phyloP scores from a whole-genome alignment of 1,140 invertebrate genomes.

The Pseudobourletiella spinata region DNA sequence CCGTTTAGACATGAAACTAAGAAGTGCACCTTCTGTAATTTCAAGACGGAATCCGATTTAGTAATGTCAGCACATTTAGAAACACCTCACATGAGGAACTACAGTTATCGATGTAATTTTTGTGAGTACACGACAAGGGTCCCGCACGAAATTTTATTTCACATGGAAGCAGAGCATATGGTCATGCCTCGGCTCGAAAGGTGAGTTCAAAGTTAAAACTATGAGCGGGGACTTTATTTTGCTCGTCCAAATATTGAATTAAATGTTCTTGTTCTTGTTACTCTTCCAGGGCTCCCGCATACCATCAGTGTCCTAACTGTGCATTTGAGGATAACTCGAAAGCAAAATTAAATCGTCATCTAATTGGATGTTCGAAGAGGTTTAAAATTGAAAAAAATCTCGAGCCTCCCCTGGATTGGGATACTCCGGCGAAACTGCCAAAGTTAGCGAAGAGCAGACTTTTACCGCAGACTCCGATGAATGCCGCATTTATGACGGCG shows the following conservation, averaged over 20 bases:
- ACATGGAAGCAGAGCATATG: constrained; percentile 83
- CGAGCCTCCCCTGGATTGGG: constrained; percentile 76
- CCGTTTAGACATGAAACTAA: constrained; percentile 67
- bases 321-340: constrained; percentile 91
- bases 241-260: too few relatives aligned
- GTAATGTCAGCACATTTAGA: constrained; percentile 84
- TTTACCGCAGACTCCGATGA: constrained; percentile 18
- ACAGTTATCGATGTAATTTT: constrained; percentile 73
- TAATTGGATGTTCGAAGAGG: constrained; percentile 79
- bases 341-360: constrained; percentile 80
- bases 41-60: constrained; percentile 79
- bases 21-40: constrained; percentile 84
- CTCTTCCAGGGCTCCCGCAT: constrained; percentile 54
- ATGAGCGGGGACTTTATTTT: too few relatives aligned
- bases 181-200: constrained; percentile 70
- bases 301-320: constrained; percentile 88
- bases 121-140: constrained; percentile 72
- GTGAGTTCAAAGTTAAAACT: constrained; percentile 8
- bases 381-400: constrained; percentile 78
- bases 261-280: too few relatives aligned
- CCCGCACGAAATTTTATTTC: constrained; percentile 77
- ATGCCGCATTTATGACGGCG: constrained; percentile 10
- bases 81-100: constrained; percentile 82
- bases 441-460: constrained; percentile 52
- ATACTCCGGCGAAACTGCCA: constrained; percentile 84